Base-by-base conservation (phyloP, 1,140 invertebrate genomes). In the Arctopsyche grandis region DNA sequence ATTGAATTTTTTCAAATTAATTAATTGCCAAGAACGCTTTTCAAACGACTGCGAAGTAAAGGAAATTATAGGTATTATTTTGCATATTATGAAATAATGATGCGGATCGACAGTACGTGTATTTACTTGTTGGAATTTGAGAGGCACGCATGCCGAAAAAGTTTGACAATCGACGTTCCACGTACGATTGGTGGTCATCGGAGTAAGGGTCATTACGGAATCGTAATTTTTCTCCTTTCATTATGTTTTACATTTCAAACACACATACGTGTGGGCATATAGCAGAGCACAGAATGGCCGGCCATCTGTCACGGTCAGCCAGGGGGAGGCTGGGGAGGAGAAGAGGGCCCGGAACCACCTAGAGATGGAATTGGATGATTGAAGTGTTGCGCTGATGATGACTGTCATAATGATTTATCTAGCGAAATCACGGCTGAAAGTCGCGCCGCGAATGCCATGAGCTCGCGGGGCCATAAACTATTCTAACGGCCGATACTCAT, bases 401-500 rank as follows among this genome's bases (percentile, higher is more conserved):
- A 82, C 81, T 82, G 81, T 82, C 81, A 80, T 82, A 80, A 80
- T 82, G 79, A 82, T 82, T 82, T 82, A 82, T 82, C 78, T 80
- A 48, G 60, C 46, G 60, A 82, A 82, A 82, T 79, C 78, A 71
- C 76, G 76, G 52, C 66, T 70, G 76, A 70, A 70, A 77, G 76
- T 77, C 46, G 63, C 63, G 56, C 74, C 58, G 74, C 52, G 56
- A 77, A 77, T 66, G 38, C 26, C 69, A 44, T 63, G 52, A 60
- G 58, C 21, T 60, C 52, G 22, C 26, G 12, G 58, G 9, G 58
- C 76, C 76, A 77, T 77, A 77, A 77, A 77, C 76, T 70, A 70
- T 70, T 48, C 76, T 77, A 77, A 77, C 76, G 76, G 76, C 69
- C 63, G 19, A 22, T 24, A 66, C 63, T 66, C 63, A 29, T 66